phyloP scores from a whole-genome alignment of 2,888 invertebrate species.

The Bugula neritina region DNA sequence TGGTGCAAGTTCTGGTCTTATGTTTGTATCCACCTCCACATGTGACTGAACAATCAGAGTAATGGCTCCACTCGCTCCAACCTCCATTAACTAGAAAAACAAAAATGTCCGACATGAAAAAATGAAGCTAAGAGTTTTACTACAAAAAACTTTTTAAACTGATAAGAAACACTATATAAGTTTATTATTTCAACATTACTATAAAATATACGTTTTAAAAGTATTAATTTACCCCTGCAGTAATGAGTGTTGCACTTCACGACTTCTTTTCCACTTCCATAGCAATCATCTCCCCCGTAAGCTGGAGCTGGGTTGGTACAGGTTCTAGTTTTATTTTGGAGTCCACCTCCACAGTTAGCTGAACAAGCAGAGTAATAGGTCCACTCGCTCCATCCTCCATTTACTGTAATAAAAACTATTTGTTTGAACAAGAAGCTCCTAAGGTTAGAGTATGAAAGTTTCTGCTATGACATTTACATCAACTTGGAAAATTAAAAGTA shows the following conservation, averaged over 20 bases:
- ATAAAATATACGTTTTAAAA: neutral
- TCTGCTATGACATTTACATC: too few species aligned
- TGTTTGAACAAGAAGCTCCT: neutral
- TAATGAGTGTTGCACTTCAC: neutral
- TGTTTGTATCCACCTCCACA: slow-evolving; percentile 40
- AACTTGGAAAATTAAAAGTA: too few species aligned
- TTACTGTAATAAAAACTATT: slow-evolving; percentile 34
- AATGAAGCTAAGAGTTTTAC: neutral
- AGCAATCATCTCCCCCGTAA: slow-evolving; percentile 42
- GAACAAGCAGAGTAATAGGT: neutral
- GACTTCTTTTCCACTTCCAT: slow-evolving; percentile 30
- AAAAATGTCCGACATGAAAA: too few species aligned
- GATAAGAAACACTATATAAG: neutral
- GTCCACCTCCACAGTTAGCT: slow-evolving; percentile 4
- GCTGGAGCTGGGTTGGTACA: slow-evolving; percentile 29
- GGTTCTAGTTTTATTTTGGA: neutral
- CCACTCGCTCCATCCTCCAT: slow-evolving; percentile 24
- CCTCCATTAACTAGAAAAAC: slow-evolving; percentile 41
- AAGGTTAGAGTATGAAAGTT: too few species aligned
- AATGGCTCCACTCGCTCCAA: slow-evolving; percentile 44
- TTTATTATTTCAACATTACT: neutral
- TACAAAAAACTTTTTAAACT: neutral
- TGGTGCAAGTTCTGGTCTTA: slow-evolving; percentile 40
- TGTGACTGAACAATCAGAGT: slow-evolving; percentile 39
- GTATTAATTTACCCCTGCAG: neutral